Evolutionary conservation across 1,140 invertebrate genomes (phyloP), one percentile per base, ranked within the genome.

Genomic region (Polyergus mexicanus): DNA sequence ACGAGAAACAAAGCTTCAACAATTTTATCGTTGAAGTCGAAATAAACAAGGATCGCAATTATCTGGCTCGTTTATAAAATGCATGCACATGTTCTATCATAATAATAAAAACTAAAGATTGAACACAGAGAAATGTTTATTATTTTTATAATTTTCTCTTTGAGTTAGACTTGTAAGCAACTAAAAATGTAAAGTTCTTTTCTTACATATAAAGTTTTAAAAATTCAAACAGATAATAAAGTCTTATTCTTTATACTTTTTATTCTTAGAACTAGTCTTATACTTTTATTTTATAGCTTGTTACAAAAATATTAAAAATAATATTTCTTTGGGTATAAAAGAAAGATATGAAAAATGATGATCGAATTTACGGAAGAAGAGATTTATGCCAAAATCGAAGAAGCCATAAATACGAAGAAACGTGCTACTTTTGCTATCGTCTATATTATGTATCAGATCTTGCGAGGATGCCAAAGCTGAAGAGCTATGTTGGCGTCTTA

Each of bases 401-500:
- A n/a, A 28, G 1, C n/a, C 58, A 32, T 8, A 44, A 44, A 35
- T 32, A 54, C 16, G 25, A 60, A 32, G 68, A 25, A 81, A 62
- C 13, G 19, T 11, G 16, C 44, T 28, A 6, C 19, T 83, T 60
- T 81, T 58, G 28, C 7, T 32, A 76, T 25, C 25, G 22, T 76
- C 72, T 28, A 13, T 38, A 54, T 25, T 6, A 4, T 51, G 22
- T 60, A 72, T 62, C 54, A 72, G 54, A 72, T 72, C 13, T 83
- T 60, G 68, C 54, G 54, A 72, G 16, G 54, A 72, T 72, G 78
- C 54, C 68, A 83, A 58, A 83, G 35, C 11, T 72, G 38, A 71
- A 35, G 28, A 72, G 25, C 19, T 72, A 72, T 44, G 58, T 10
- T 8, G 54, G 19, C 28, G 68, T 83, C 56, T 83, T 83, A 74